Evolutionary conservation across 2,797 vertebrate genomes (phyloP).

Genomic region (Anolis apletophallus): DNA sequence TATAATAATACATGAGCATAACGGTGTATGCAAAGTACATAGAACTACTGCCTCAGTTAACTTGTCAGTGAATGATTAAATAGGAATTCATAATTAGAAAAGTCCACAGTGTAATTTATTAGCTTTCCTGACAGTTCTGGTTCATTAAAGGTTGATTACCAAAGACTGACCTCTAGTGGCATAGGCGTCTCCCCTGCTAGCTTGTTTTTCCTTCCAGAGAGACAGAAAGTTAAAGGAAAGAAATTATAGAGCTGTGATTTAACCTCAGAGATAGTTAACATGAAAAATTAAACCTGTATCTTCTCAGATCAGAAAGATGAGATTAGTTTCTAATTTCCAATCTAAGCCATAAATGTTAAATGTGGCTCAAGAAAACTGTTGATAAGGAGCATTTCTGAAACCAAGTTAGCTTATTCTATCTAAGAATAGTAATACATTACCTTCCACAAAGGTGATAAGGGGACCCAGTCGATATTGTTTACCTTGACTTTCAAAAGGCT

Average conservation of each 20-base stretch:
- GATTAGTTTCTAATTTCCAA: conserved; percentile 12
- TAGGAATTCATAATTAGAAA: conserved; percentile 96
- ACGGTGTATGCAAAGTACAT: conserved; percentile 83
- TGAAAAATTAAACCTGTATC: conserved; percentile 46
- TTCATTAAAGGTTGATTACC: conserved; percentile 93
- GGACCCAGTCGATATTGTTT: no score
- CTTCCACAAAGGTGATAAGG: neutral
- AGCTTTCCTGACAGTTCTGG: conserved; percentile 87
- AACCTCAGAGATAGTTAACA: conserved; percentile 17
- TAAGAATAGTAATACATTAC: neutral
- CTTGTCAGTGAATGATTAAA: conserved; percentile 97
- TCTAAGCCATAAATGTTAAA: conserved; percentile 20
- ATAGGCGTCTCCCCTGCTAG: conserved; percentile 58
- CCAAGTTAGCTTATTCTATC: neutral
- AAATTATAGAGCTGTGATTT: conserved; percentile 25
- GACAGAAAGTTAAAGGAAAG: neutral
- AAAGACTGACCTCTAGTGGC: conserved; percentile 94
- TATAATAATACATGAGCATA: conserved; percentile 90
- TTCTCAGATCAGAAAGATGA: conserved; percentile 14
- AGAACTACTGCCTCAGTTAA: conserved; percentile 82
- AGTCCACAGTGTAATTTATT: conserved; percentile 91
- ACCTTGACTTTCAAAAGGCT: no score
- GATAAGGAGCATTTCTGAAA: conserved; percentile 27
- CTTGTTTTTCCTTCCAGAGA: conserved; percentile 45
- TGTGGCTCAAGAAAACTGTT: conserved; percentile 41